Base-by-base conservation (phyloP, 2,797 vertebrate species). In the Tapirus indicus region DNA sequence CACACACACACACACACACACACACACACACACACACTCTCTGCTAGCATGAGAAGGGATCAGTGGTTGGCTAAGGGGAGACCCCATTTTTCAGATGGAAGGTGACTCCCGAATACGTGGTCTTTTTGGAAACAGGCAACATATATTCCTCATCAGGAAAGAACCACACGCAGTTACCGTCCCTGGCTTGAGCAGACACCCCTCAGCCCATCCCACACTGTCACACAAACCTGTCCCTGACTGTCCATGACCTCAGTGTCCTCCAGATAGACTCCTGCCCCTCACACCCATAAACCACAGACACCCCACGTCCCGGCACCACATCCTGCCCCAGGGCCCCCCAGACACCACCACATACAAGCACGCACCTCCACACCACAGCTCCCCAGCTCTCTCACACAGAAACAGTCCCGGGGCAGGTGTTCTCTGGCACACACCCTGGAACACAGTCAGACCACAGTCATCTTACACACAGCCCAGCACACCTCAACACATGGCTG, bases 51-150 rank as follows among this genome's bases (percentile, higher is more conserved):
- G 60, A 68, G 75, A 32, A 7, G 49, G 13, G 25, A 21, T 20
- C n/a, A 11, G 60, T 7, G 4, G 17, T 25, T 49, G 0, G 3
- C 60, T 1, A 18, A 17, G 25, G 10, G 1, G 18, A 77, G n/a
- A 58, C 8, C 56, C 66, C 54, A 8, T 9, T 91, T 83, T 68
- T 62, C 74, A 91, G 64, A 14, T 6, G 79, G 68, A 69, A 23
- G 75, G 80, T 18, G 20, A 60, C 27, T 54, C 23, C 6, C 17
- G 9, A 47, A 71, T 25, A 4, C 1, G 7, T 1, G 11, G 11
- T 44, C 52, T 69, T 54, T 88, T 54, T 17, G 44, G 60, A 83
- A 32, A 60, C 29, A 17, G 16, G 32, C 27, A 16, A 25, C 41
- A 13, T 4, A 2, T 35, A 0, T 8, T 35, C 64, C 38, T 41